Evolutionary conservation across 2,113 vertebrate species (phyloP), one percentile per base, ranked within the genome.

Genomic region (Thamnophis sirtalis): DNA sequence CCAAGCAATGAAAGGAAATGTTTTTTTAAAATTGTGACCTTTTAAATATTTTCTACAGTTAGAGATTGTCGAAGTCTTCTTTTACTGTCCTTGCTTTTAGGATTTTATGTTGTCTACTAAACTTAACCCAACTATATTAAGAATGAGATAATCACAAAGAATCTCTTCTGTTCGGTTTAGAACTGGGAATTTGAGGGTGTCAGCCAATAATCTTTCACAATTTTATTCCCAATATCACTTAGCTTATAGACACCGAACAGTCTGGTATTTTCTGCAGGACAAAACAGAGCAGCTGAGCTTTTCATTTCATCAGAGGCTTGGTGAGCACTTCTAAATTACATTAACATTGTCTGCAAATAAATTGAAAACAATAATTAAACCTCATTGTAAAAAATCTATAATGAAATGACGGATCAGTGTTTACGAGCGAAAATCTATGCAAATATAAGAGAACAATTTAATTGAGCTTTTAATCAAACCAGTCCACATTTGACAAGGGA

Each of bases 391-490:
- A 43, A 60, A 90, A 91, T 84, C 58, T 17, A 89, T 91, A 92
- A 93, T 51, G 94, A 88, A 89, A 73, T 53, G 93, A 93, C 87
- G 89, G 94, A 93, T 88, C 92, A 90, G 89, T 91, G 92, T 95
- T 95, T 92, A 89, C 93, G 4, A 9, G 94, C 89, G 92, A 49
- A 86, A 84, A 90, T 60, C 91, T 94, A 48, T 60, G 87, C 90
- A 91, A 94, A 96, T 63, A 94, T 49, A 63, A 88, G 91, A 93
- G 84, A 26, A 5, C 50, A 6, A 90, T 95, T 95, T 92, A 94
- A 94, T 91, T 50, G 94, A 85, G 91, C 90, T 85, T 92, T 96
- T 96, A 95, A 95, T 96, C 96, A 96, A 96, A 93, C 50, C 63
- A 17, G 91, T 48, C 60, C 90, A 11, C 22, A 60, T 56, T 85